Evolutionary conservation across 2,797 vertebrate species (phyloP), one percentile per base, ranked within the genome.

Genomic region (Macropodus opercularis): DNA sequence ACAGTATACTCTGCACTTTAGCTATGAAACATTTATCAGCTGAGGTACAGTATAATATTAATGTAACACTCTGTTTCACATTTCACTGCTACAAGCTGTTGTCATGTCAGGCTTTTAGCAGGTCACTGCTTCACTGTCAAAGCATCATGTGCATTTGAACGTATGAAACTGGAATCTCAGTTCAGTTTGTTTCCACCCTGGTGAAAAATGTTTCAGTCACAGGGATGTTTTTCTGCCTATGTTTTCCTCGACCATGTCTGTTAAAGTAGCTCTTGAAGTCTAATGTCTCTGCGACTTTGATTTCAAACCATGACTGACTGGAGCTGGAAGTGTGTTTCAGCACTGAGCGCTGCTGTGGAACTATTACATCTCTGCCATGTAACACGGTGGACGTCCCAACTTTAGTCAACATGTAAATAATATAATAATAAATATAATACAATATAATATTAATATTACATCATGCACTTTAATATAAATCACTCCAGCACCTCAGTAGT

Each of bases 1-100:
- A 32, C 15, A 23, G 15, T 22, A 36, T 23, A 53, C 8, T 9
- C 5, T 9, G 13, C 3, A 29, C 39, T 60, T 60, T 21, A 47
- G 53, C 32, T 5, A 52, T 29, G 0, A 73, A 77, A 51, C 13
- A 72, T 69, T 59, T 48, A 73, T 27, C 13, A 69, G 22, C 36
- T 13, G 10, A 41, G 8, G n/a, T 9, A 34, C 7, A 13, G 26
- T 21, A 42, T 49, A 52, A 58, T 54, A 29, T 51, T 55, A 69
- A 40, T 56, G 31, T 13, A n/a, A 26, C 35, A 13, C 8, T 21
- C 7, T 18, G 8, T 21, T 64, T 44, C 43, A 47, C 39, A 43
- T 18, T 63, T 12, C 6, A 53, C 15, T 43, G 19, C 36, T 1
- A 3, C 8, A 6, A 59, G 34, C 17, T 26, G 3, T 5, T 26